Evolutionary conservation across 2,888 invertebrate genomes (phyloP), one percentile per base, ranked within the genome.

Genomic region (Serripes groenlandicus): DNA sequence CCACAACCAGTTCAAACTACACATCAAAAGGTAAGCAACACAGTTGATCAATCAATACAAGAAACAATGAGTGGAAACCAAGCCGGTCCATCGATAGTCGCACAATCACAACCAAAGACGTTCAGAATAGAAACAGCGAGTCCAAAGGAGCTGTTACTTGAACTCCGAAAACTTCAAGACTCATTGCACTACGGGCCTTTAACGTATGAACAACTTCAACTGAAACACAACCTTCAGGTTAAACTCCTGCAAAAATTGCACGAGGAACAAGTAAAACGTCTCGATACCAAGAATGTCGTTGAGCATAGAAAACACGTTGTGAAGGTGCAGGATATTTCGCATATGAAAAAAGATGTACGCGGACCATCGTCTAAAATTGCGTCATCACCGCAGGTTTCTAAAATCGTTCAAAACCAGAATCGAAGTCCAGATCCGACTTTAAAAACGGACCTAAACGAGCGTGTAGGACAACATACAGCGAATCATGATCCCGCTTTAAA

Each of bases 201-300:
- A 11, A 26, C 34, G 7, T 42, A 42, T 23, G 3, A 3, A 1
- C 35, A 66, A 28, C 42, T 66, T 5, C 66, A 66, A 23, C n/a
- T 15, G 42, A 23, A 42, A 42, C 66, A 66, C 37, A 18, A 26
- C 15, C 18, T 66, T 9, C 66, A 66, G 23, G 28, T 35, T 0
- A 37, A 66, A 11, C 66, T 66, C 26, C 26, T 66, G 23, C 37
- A 66, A n/a, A 42, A 42, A 42, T 18, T 56, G 0, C 34, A 56
- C 23, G 73, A 49, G n/a, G 49, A 62, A 3, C 73, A 60, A 52
- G 18, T 74, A 23, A 54, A 75, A 54, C 23, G 30, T 56, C n/a
- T 49, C 9, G 32, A 66, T 35, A 26, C 11, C 15, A 30, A 52
- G 15, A 32, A 75, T 34, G 21, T 21, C 32, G n/a, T 0, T 9